Evolutionary conservation across 2,888 invertebrate species (phyloP), one percentile per base, ranked within the genome.

Genomic region (Cerceris ruficornis): DNA sequence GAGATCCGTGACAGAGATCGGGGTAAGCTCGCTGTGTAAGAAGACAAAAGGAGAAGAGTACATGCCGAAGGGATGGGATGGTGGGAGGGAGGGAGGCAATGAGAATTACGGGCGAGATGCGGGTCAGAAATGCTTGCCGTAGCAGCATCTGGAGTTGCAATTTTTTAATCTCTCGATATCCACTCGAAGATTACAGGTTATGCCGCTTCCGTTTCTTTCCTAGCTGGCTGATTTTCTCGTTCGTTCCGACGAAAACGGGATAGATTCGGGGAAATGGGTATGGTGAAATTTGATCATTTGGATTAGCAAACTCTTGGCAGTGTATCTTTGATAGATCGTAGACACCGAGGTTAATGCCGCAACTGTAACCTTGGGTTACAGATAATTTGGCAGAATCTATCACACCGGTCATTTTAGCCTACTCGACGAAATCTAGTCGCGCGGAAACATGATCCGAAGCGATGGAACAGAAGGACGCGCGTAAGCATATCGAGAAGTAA

Each of bases 91-190:
- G 86, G 81, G 86, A 77, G 86, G 81, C 49, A 74, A 82, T 84
- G 88, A 87, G 89, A 89, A 89, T 88, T 88, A 86, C 77, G 77
- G 28, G 64, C 71, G 80, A 80, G 81, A 90, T 90, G 85, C 89
- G 89, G 90, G 91, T 91, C 91, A 91, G 90, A 90, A 91, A 90
- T 90, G 90, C 89, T 90, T 90, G 87, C 88, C 89, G 87, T 84
- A 86, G 90, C 89, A 90, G 83, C 89, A 90, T 90, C 89, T 89
- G 88, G 84, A 88, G 87, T 88, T 91, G 91, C 89, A 90, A 85
- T 90, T 90, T 89, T 91, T 89, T 89, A 88, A 89, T 91, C 88
- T 88, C 81, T 72, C 85, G 86, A 86, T 87, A 83, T 81, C 84
- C 79, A 72, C 81, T 83, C 81, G 71, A 86, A 82, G 85, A 84